Percentiles rank a stretch among this genome's conserved stretches.
Conservation (phyloP, 1,140 invertebrate genomes). For the Drosophila guanche region DNA sequence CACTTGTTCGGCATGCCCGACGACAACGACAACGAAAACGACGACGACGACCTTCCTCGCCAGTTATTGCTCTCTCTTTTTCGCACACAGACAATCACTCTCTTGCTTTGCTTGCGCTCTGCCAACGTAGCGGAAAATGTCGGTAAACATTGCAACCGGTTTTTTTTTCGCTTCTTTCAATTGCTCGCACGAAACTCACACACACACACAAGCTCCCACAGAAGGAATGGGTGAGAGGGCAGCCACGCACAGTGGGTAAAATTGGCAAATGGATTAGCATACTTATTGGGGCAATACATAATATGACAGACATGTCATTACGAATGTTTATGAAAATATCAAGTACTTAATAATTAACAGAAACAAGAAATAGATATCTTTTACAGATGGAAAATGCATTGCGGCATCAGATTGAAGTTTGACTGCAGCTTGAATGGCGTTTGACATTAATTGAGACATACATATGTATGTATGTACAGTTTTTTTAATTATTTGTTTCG, state of each 20-base stretch:
- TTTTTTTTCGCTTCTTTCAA: conserved; percentile 49
- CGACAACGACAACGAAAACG: conserved; percentile 52
- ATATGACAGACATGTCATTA: no score
- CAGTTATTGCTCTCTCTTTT: conserved; percentile 24
- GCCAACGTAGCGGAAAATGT: conserved; percentile 73
- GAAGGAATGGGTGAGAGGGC: conserved; percentile 15
- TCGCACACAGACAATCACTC: conserved; percentile 6
- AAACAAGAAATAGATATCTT: background rate
- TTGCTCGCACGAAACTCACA: conserved; percentile 36
- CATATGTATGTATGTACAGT: no score
- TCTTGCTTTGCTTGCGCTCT: conserved; percentile 21
- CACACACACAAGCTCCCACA: no score
- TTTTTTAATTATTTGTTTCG: no score
- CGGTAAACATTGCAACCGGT: conserved; percentile 80
- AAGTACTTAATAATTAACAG: no score
- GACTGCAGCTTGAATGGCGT: no score
- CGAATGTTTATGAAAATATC: no score
- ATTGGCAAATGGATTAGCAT: conserved; percentile 12
- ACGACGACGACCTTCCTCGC: conserved; percentile 71
- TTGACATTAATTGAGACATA: no score
- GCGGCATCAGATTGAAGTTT: background rate
- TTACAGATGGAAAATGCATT: no score
- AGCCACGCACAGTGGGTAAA: conserved; percentile 38
- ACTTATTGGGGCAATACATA: conserved; percentile 24
- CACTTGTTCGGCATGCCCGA: conserved; percentile 71